Evolutionary conservation across 1,140 invertebrate species (phyloP).

Genomic region (Drosophila subobscura): DNA sequence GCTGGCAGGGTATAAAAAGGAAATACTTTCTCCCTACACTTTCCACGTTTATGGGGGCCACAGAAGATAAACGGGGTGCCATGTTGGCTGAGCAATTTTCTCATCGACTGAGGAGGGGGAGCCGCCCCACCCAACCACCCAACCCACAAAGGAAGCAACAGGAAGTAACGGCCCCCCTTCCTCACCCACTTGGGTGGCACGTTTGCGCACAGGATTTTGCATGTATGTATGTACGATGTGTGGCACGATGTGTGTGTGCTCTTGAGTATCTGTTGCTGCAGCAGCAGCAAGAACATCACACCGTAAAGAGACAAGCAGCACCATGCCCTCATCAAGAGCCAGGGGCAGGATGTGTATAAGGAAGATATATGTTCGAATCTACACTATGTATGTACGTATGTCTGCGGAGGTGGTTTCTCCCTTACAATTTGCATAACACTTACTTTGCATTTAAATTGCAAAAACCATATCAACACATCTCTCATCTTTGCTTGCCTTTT

Average conservation of each 20-base stretch:
- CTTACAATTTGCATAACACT: slow-evolving; percentile 59
- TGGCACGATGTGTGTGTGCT: slow-evolving; percentile 7
- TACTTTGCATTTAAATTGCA: slow-evolving; percentile 57
- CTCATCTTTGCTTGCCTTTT: slow-evolving; percentile 10
- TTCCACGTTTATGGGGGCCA: slow-evolving; percentile 12
- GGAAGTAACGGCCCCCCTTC: slow-evolving; percentile 15
- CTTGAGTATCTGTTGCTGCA: slow-evolving; percentile 14
- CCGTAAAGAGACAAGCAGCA: background rate
- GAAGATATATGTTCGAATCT: background rate
- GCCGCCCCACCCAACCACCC: background rate
- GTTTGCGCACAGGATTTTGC: background rate
- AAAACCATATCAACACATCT: slow-evolving; percentile 11
- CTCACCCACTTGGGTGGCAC: too few species aligned
- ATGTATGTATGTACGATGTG: slow-evolving; percentile 4
- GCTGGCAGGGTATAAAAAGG: background rate
- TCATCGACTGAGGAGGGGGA: background rate
- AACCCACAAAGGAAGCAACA: slow-evolving; percentile 49
- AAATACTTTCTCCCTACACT: background rate
- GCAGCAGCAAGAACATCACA: background rate
- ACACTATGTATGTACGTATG: slow-evolving; percentile 5
- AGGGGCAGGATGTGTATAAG: too few species aligned
- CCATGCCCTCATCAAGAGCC: background rate
- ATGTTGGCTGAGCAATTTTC: slow-evolving; percentile 39
- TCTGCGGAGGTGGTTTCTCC: slow-evolving; percentile 6
- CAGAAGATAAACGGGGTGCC: slow-evolving; percentile 33